Evolutionary conservation across 2,888 invertebrate species (phyloP), one percentile per base, ranked within the genome.

Genomic region (Stramonita haemastoma): DNA sequence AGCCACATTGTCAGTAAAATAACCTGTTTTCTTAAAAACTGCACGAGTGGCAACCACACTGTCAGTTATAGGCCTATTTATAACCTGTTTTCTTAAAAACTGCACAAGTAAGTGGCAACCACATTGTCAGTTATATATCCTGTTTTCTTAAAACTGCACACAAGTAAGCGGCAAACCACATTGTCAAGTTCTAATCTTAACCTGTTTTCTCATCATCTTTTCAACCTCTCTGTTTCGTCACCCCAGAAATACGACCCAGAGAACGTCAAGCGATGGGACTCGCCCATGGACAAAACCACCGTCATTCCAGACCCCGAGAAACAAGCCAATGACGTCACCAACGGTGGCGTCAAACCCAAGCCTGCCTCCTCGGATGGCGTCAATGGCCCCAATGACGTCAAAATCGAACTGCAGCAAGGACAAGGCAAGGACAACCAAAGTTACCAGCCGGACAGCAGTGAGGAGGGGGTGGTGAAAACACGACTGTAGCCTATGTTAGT

Each of bases 221-320:
- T 66, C 13, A 19, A 60, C 19, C 26, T 66, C 13, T 66, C 13
- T 66, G 11, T 66, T 66, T 66, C 66, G 46, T 46, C 46, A 46
- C 2, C 46, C 46, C 81, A 83, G 81, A 83, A 83, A 83, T 83
- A 83, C 46, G 81, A 83, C 81, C 4, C 1, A 8, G 81, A 83
- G 1, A 6, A 22, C 11, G 46, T 26, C 46, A 15, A 32, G 11
- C 13, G 29, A 0, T 1, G 0, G 36, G 36, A 36, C 36, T 46
- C 29, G 5, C 15, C 1, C 81, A 19, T 22, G 46, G 36, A 22
- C 36, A 83, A 46, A 22, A 83, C 22, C 81, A 11, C 36, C 81
- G 13, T 26, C 46, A 36, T 46, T 5, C 4, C 79, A 0, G 79
- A 79, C 13, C 34, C 34, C 0, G 11, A 79, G 34, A 79, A 79